These are phyloP conservation scores for Oophaga sylvatica DNA, from an alignment of 2,797 vertebrate species.

Conservation along the genomic window DNA sequence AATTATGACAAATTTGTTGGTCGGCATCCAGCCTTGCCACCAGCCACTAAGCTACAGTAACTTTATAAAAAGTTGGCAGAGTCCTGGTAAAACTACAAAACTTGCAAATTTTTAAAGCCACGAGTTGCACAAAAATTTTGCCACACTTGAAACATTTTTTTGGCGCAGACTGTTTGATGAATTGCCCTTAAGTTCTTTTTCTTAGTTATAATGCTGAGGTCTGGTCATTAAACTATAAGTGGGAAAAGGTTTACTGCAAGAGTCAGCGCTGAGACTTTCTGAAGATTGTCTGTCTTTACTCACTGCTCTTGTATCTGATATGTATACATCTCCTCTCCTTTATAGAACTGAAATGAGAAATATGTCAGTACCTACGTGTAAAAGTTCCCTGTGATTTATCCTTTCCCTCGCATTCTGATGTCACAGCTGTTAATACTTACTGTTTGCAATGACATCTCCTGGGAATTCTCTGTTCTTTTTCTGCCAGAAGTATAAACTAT, in stretches of 20 bases:
- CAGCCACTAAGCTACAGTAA: too few relatives aligned
- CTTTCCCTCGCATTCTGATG: slow-evolving; percentile 47
- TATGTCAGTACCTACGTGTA: slow-evolving; percentile 32
- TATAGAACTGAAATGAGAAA: slow-evolving; percentile 22
- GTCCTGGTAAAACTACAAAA: too few relatives aligned
- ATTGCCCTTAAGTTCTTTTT: too few relatives aligned
- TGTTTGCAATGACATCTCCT: slow-evolving; percentile 42
- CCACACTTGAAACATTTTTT: too few relatives aligned
- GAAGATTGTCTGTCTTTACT: slow-evolving; percentile 37
- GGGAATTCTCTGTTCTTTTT: slow-evolving; percentile 50
- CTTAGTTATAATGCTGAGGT: not conserved
- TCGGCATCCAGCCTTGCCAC: too few relatives aligned
- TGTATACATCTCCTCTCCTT: slow-evolving; percentile 33
- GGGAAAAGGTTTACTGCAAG: not conserved
- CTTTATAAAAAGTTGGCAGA: too few relatives aligned
- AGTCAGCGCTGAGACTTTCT: slow-evolving; percentile 19
- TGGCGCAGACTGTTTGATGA: too few relatives aligned
- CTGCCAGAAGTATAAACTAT: slow-evolving; percentile 51
- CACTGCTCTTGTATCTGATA: slow-evolving; percentile 20
- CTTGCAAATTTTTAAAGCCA: too few relatives aligned
- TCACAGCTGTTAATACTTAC: slow-evolving; percentile 58
- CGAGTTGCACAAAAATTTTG: too few relatives aligned
- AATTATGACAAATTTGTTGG: too few relatives aligned
- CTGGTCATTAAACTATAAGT: not conserved
- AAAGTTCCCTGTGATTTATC: slow-evolving; percentile 43